Evolutionary conservation across 53 echinoderm and acorn worm species (phyloP).

Genomic region (Echinometra lucunter): DNA sequence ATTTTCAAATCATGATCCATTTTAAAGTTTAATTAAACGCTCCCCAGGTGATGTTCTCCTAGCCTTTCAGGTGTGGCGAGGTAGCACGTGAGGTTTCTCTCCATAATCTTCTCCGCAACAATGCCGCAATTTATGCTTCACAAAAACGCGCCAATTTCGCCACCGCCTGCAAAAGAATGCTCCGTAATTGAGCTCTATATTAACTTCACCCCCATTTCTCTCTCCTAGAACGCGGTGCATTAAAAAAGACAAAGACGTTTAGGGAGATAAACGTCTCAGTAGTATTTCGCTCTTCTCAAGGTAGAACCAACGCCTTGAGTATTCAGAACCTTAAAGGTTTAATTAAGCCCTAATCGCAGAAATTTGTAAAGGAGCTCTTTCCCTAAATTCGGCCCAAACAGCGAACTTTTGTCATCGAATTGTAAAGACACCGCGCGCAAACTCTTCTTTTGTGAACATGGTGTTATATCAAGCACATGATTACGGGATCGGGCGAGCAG

Average conservation of each 20-base stretch:
- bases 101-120: neutral
- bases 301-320: slow-evolving; percentile 6
- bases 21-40: slow-evolving; percentile 56
- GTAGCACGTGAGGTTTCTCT: slow-evolving; percentile 16
- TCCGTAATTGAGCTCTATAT: slow-evolving; percentile 55
- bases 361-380: slow-evolving; percentile 26
- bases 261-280: slow-evolving; percentile 16
- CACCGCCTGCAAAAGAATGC: neutral
- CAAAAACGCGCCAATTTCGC: slow-evolving; percentile 29
- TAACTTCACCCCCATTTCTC: neutral
- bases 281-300: slow-evolving; percentile 38
- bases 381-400: neutral
- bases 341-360: slow-evolving; percentile 55
- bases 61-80: neutral
- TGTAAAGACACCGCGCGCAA: neutral
- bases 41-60: neutral
- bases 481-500: neutral
- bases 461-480: neutral
- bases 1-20: slow-evolving; percentile 50
- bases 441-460: neutral
- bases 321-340: slow-evolving; percentile 37
- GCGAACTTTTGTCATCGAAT: neutral
- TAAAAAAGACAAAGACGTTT: neutral
- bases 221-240: neutral
- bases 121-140: neutral